Base-by-base conservation (phyloP, 1,140 invertebrate genomes). In the Papilio polytes region DNA sequence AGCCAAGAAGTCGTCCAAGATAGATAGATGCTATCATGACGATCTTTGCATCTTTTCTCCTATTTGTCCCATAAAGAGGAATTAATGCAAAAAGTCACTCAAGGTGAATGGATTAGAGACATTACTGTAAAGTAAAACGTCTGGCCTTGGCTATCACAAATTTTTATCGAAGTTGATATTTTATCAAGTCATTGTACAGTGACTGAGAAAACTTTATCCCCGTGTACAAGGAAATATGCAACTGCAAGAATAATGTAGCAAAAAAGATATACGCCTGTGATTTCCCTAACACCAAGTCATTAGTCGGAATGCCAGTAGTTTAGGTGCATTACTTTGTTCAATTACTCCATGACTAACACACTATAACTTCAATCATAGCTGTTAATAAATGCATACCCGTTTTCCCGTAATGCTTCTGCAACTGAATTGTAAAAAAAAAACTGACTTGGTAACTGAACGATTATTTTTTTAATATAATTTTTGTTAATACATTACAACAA, bases 211-310 rank as follows among this genome's bases (percentile, higher is more conserved):
- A 70, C 31, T 70, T 70, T 70, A 70, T 70, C 63, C 63, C 63
- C 26, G 63, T 18, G 20, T 31, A 70, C 63, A 70, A 70, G 63
- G 63, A 70, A 70, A 26, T 70, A 70, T 31, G 12, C 63, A 70
- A 70, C 59, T 26, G 22, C 63, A 31, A 70, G 22, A 36, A 74
- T 74, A 74, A 48, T 53, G 13, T 31, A 46, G 44, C 18, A 74
- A 48, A 46, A 74, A 51, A 48, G 7, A 46, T 51, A 74, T 51
- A 20, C 36, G 41, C 36, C 20, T 46, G 44, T 76, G 41, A 48
- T 76, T 76, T 51, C 74, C 74, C 46, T 76, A 76, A 51, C 74
- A 26, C 74, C 22, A 51, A 76, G 20, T 76, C 41, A 76, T 76
- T 51, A 76, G 53, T 15, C 46, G 44, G 74, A 76, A 76, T 76